Percentiles rank a stretch among this genome's conserved stretches.
Evolutionary conservation across 2,113 vertebrate genomes (phyloP).

Genomic region (Dinomys branickii): DNA sequence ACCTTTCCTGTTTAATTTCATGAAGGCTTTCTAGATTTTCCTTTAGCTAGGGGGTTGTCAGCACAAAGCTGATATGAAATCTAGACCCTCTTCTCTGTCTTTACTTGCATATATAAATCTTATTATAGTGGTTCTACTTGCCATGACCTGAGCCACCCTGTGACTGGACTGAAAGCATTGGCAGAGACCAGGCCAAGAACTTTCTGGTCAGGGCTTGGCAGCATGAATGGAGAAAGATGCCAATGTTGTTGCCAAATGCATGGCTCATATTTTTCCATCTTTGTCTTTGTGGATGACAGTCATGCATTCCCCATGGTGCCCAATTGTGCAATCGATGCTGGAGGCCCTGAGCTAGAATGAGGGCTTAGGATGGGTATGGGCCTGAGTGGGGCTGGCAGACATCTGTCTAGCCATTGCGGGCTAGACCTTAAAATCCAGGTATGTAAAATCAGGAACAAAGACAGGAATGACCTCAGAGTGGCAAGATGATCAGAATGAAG

Average conservation of each 20-base stretch:
- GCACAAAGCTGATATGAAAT: neutral
- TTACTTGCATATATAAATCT: constrained; percentile 16
- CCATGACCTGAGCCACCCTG: constrained; percentile 57
- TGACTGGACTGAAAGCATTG: constrained; percentile 53
- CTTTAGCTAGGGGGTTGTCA: neutral
- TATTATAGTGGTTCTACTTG: neutral
- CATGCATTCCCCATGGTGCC: constrained; percentile 57
- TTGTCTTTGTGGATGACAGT: constrained; percentile 70
- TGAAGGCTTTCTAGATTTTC: neutral
- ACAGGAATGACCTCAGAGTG: neutral
- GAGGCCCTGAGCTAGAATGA: constrained; percentile 6
- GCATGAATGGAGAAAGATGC: constrained; percentile 50
- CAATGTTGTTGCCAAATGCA: constrained; percentile 74
- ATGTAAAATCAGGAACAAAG: neutral
- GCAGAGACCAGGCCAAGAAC: constrained; percentile 70
- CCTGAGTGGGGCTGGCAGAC: neutral
- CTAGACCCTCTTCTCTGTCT: neutral
- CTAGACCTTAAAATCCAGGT: neutral
- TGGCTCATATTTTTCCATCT: constrained; percentile 78
- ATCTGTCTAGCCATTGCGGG: neutral
- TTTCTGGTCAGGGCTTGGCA: constrained; percentile 81
- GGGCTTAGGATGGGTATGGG: neutral
- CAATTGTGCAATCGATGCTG: constrained; percentile 67
- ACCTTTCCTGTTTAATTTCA: neutral
- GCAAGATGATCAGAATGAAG: neutral